A percentile compares a stretch with the other conserved stretches of the same genome.
phyloP scores from a whole-genome alignment of 1,140 invertebrate species.

The Drosophila gunungcola region DNA sequence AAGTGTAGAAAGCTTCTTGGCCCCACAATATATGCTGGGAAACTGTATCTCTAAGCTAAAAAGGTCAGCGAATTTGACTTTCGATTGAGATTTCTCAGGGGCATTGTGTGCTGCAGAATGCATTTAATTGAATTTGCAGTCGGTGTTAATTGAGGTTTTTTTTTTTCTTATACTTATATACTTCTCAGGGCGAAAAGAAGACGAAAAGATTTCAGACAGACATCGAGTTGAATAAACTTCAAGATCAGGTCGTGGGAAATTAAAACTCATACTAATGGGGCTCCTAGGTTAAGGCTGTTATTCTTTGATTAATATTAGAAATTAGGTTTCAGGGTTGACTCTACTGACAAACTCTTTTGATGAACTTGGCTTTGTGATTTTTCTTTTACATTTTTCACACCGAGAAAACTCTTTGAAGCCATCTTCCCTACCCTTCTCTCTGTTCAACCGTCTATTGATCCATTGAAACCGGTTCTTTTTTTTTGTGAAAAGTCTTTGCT shows the following conservation, averaged over 20 bases:
- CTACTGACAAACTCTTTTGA: too few species aligned
- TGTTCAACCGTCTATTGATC: constrained; percentile 30
- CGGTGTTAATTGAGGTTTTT: constrained; percentile 58
- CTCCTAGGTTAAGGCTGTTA: neutral
- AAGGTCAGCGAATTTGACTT: constrained; percentile 42
- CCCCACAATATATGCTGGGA: neutral
- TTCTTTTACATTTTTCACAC: neutral
- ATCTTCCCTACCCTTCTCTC: too few species aligned
- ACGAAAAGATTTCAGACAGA: constrained; percentile 10
- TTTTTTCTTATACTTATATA: too few species aligned
- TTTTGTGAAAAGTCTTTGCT: constrained; percentile 31
- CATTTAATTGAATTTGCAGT: constrained; percentile 76
- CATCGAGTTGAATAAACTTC: constrained; percentile 52
- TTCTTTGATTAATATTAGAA: neutral
- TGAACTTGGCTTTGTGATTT: neutral
- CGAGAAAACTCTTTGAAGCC: constrained; percentile 7
- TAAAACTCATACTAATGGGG: neutral
- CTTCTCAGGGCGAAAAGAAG: neutral
- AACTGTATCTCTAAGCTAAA: constrained; percentile 7
- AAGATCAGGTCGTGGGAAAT: constrained; percentile 19
- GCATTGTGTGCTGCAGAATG: constrained; percentile 50
- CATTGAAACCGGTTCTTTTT: constrained; percentile 31
- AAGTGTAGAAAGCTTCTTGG: neutral
- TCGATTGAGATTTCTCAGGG: constrained; percentile 30
- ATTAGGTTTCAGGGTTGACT: neutral